Evolutionary conservation across 2,888 invertebrate species (phyloP), one percentile per base, ranked within the genome.

Genomic region (Buathra laborator): DNA sequence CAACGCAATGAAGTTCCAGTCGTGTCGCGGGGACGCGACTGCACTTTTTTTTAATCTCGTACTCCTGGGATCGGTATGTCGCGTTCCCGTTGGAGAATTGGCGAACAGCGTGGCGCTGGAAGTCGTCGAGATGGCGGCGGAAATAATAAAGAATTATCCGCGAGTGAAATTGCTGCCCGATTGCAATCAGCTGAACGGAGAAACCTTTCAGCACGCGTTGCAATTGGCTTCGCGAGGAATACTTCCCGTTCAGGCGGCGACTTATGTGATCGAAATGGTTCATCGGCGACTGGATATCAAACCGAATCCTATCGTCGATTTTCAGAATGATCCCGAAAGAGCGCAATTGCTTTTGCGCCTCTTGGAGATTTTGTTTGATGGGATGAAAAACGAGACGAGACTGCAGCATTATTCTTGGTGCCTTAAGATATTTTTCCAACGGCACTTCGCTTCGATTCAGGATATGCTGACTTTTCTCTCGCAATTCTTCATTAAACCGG

Each of bases 181-280:
- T 0, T 91, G 92, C 43, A 92, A 92, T 46, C 93, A 93, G 3
- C 86, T 94, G 10, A 93, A 90, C 29, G 92, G 91, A 0, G 85
- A 92, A 10, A 93, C 92, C 44, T 90, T 94, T 29, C 87, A 90
- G 3, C 89, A 88, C 19, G 93, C 93, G 0, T 53, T 94, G 0
- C 84, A 81, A 19, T 81, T 93, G 1, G 90, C 93, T 0, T 89
- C 91, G 0, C 62, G 88, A 16, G 92, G 92, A n/a, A 86, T 91
- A 9, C 67, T 94, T 1, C 94, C 94, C 0, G 77, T 93, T 0
- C 94, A 94, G 86, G 93, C 90, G 0, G 90, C 89, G 3, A 94
- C 93, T 0, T 93, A 93, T 66, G 93, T 94, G 1, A 80, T 93
- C 43, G 94, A 93, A 85, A 93, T 92, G 93, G 92, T 94, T 0